phyloP scores from a whole-genome alignment of 2,888 invertebrate species.

The Diaperis boleti region DNA sequence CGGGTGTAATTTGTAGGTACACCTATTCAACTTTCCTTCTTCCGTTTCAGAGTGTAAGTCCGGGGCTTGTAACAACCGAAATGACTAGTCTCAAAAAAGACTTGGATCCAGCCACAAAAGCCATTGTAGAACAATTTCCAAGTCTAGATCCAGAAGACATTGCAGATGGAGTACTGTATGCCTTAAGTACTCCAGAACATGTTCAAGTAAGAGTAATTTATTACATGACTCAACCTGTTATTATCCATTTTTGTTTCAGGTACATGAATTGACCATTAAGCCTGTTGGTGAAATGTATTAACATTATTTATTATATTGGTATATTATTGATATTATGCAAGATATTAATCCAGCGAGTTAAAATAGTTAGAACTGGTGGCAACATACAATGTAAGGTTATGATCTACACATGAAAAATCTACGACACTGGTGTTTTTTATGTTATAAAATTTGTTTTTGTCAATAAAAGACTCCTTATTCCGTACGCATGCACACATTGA shows the following conservation, averaged over 20 bases:
- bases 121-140: constrained; percentile 1
- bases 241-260: neutral
- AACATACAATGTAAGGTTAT: no score
- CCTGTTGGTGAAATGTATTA: constrained; percentile 12
- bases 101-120: neutral
- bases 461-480: no score
- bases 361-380: no score
- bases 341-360: no score
- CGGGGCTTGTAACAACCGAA: constrained; percentile 33
- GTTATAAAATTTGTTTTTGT: no score
- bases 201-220: constrained; percentile 6
- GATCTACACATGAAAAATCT: no score
- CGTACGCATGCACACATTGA: no score
- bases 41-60: constrained; percentile 39
- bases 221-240: no score
- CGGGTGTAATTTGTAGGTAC: no score
- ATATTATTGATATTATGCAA: no score
- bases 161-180: constrained; percentile 11
- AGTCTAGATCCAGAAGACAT: constrained; percentile 11
- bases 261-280: constrained; percentile 1
- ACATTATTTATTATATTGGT: no score
- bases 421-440: no score
- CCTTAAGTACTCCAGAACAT: constrained; percentile 3
- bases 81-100: constrained; percentile 15
- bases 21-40: neutral